A percentile compares a stretch with the other conserved stretches of the same genome.
Evolutionary conservation across 2,113 vertebrate species (phyloP).

Genomic region (Nibea coibor): DNA sequence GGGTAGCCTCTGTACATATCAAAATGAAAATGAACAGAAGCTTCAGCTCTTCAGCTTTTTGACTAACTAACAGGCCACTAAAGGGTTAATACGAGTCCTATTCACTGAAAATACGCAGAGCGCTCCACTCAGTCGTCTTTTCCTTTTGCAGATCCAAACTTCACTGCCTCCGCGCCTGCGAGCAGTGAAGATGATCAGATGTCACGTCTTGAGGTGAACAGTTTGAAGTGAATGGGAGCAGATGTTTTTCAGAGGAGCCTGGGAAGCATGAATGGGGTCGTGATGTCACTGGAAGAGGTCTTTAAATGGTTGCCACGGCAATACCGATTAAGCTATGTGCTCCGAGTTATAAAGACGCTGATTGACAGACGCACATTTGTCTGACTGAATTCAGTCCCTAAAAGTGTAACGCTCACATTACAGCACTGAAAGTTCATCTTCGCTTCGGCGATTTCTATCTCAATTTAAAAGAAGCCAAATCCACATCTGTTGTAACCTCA

Average conservation of each 20-base stretch:
- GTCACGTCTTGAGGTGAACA: conserved; percentile 20
- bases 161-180: not conserved
- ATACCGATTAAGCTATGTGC: conserved; percentile 14
- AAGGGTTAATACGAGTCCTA: not conserved
- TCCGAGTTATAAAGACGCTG: conserved; percentile 8
- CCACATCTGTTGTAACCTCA: conserved; percentile 1
- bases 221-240: conserved; percentile 53
- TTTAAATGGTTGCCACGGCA: conserved; percentile 40
- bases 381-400: not conserved
- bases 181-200: conserved; percentile 27
- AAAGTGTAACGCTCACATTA: not conserved
- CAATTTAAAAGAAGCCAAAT: conserved; percentile 29
- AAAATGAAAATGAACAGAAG: not conserved
- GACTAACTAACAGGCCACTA: not conserved
- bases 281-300: conserved; percentile 38
- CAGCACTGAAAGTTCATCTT: conserved; percentile 6
- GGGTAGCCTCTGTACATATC: not conserved
- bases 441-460: not conserved
- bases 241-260: conserved; percentile 52
- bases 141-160: conserved; percentile 7
- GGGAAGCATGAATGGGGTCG: conserved; percentile 32
- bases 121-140: not conserved
- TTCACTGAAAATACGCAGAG: not conserved
- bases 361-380: not conserved
- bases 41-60: not conserved